These are phyloP conservation scores for Euthynnus affinis DNA, from an alignment of 2,797 vertebrate genomes.

Conservation along the genomic window DNA sequence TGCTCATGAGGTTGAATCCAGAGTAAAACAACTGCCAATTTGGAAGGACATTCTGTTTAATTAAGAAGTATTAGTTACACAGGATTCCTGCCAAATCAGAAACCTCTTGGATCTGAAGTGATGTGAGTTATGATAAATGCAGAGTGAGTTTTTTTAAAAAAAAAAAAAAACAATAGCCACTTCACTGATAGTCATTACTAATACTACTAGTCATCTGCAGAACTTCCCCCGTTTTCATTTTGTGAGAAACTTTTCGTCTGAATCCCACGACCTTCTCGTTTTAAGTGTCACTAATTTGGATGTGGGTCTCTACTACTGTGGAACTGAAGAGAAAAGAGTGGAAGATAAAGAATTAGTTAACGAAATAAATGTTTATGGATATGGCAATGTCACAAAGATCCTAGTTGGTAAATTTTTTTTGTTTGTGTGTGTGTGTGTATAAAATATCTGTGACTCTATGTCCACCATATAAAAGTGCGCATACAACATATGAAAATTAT, in stretches of 20 bases:
- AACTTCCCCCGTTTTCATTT: constrained; percentile 28
- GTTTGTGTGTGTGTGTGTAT: no score
- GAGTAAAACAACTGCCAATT: no score
- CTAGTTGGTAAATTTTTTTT: constrained; percentile 24
- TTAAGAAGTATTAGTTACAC: no score
- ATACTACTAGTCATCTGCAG: background rate
- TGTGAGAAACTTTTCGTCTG: background rate
- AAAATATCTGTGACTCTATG: background rate
- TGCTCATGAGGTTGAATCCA: no score
- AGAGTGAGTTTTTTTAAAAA: no score
- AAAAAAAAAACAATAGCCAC: no score
- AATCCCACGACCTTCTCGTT: constrained; percentile 59
- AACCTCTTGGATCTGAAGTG: no score
- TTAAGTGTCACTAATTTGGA: constrained; percentile 44
- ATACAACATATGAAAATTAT: background rate
- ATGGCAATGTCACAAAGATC: constrained; percentile 43
- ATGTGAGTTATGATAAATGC: no score
- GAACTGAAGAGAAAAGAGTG: background rate
- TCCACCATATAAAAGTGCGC: background rate
- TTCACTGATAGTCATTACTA: background rate
- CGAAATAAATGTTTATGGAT: rapidly evolving
- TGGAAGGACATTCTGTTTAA: no score
- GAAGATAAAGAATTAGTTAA: rapidly evolving
- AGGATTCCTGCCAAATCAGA: no score
- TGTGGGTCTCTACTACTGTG: constrained; percentile 70